phyloP scores from a whole-genome alignment of 2,888 invertebrate species.

The Cheilosia pagana region DNA sequence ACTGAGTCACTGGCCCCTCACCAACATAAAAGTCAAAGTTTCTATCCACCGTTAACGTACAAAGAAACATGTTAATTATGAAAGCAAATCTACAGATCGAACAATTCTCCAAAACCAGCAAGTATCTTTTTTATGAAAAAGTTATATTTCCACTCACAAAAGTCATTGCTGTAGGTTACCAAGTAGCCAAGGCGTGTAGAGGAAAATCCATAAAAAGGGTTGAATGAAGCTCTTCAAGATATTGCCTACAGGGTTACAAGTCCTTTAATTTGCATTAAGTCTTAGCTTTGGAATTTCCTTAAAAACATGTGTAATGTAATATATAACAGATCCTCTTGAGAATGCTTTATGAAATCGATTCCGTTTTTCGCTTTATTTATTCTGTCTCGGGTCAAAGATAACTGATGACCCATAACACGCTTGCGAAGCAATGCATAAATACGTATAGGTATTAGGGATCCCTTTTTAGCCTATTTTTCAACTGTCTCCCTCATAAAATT shows the following conservation, averaged over 20 bases:
- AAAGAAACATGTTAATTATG: no score
- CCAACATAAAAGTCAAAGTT: no score
- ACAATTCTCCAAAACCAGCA: no score
- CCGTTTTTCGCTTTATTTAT: conserved; percentile 29
- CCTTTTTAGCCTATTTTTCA: conserved; percentile 15
- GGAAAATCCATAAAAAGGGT: conserved; percentile 48
- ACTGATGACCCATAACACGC: conserved; percentile 30
- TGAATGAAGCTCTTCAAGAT: conserved; percentile 33
- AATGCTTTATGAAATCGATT: conserved; percentile 58
- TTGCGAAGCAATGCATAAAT: conserved; percentile 19
- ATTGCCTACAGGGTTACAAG: conserved; percentile 19
- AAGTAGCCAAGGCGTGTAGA: conserved; percentile 32
- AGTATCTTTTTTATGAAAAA: no score
- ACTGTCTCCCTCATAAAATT: conserved; percentile 14
- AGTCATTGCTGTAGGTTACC: not conserved
- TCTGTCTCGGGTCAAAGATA: conserved; percentile 40
- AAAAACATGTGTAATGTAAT: not conserved
- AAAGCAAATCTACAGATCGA: no score
- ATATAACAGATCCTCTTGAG: conserved; percentile 21
- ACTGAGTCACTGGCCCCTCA: no score
- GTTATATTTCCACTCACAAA: not conserved
- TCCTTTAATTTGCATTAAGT: conserved; percentile 42
- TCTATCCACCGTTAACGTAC: no score
- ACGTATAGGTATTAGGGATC: conserved; percentile 20
- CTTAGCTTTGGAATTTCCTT: not conserved